These are phyloP conservation scores for Proisotoma minuta DNA, from an alignment of 2,888 invertebrate species.

Conservation along the genomic window DNA sequence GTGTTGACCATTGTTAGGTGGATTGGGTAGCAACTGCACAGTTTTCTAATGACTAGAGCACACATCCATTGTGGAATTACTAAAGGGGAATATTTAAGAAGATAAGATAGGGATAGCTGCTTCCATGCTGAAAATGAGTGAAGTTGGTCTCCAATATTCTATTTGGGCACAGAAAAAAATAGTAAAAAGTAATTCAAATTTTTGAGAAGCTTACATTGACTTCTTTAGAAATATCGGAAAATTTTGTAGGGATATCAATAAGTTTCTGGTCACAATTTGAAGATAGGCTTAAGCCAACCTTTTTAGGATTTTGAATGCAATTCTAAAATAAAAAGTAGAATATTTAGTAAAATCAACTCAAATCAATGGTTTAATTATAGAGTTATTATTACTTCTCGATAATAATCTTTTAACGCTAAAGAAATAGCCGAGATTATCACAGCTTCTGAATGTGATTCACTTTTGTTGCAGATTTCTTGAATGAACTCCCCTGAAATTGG, in stretches of 20 bases:
- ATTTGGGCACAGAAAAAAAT: background rate
- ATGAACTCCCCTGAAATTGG: background rate
- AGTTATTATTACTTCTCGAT: constrained; percentile 1
- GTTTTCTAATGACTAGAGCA: constrained; percentile 5
- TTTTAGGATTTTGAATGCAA: background rate
- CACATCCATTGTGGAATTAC: background rate
- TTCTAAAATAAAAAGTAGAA: constrained; percentile 7
- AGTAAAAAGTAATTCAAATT: background rate
- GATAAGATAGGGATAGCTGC: background rate
- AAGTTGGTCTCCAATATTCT: background rate
- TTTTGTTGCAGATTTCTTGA: background rate
- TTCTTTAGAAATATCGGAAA: constrained; percentile 2
- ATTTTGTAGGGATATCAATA: background rate
- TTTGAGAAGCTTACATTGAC: constrained; percentile 2
- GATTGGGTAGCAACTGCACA: background rate
- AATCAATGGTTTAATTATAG: background rate
- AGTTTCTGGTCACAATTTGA: background rate
- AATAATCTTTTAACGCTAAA: constrained; percentile 12
- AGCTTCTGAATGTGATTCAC: background rate
- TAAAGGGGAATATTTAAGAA: background rate
- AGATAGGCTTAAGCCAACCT: background rate
- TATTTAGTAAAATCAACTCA: background rate
- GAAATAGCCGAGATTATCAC: background rate
- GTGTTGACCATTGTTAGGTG: background rate
- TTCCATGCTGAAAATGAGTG: background rate